Percentiles rank a stretch among this genome's conserved stretches.
These are phyloP conservation scores for Deilephila porcellus DNA, from an alignment of 2,888 invertebrate species.

Conservation along the genomic window DNA sequence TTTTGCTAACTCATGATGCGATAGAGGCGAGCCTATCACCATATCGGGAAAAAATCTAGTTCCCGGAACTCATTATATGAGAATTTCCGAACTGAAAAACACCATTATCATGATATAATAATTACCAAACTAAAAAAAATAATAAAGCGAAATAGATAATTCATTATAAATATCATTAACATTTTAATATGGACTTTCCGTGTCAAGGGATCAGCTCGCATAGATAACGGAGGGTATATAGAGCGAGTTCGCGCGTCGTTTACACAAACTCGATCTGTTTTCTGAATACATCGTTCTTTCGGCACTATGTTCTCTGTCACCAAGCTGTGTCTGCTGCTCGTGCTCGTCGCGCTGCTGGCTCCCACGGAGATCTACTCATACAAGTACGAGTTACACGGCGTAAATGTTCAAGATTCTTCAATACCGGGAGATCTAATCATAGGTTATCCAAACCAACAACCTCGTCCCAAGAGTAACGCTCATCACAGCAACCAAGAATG, in stretches of 20 bases:
- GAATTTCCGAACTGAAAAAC: too few species aligned
- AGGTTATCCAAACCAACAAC: background rate
- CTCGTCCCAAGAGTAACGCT: background rate
- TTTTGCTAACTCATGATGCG: too few species aligned
- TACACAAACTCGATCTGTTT: background rate
- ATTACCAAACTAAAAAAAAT: too few species aligned
- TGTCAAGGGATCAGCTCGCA: background rate
- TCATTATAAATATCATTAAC: background rate
- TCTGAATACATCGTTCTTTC: background rate
- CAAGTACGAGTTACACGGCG: background rate
- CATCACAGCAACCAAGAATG: background rate
- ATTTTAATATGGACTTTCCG: background rate
- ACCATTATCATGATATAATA: too few species aligned
- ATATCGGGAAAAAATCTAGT: too few species aligned
- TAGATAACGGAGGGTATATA: background rate
- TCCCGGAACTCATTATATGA: too few species aligned
- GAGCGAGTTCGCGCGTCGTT: slow-evolving; percentile 1
- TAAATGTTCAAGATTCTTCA: background rate
- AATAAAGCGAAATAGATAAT: too few species aligned
- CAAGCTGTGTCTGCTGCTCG: background rate
- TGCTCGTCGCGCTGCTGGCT: background rate
- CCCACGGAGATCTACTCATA: background rate
- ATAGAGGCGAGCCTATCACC: too few species aligned
- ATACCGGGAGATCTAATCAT: slow-evolving; percentile 1
- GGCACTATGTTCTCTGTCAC: background rate